Base-by-base conservation (phyloP, 2,113 vertebrate genomes). In the Polypterus bichir region DNA sequence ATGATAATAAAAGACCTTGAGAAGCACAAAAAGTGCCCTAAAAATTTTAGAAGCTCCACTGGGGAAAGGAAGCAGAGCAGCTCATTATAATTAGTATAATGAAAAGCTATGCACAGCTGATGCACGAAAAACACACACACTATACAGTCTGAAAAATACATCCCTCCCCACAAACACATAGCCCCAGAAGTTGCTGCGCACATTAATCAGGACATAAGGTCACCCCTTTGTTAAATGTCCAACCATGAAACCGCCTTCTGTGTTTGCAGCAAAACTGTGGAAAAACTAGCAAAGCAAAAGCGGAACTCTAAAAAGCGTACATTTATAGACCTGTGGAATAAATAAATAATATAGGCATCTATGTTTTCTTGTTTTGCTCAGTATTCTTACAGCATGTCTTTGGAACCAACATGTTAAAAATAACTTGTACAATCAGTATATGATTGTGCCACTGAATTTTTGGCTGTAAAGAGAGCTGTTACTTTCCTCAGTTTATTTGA, bases 181-280 rank as follows among this genome's bases (percentile, higher is more conserved):
- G 27, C 69, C 65, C 66, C 74, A 77, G 76, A 77, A 74, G 76
- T 67, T 66, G 68, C 53, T 78, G 69, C 74, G 74, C 76, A 71
- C 72, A 68, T 71, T 73, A 65, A 57, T 65, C 71, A 73, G 73
- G 72, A 66, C 68, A 61, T 54, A 56, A 63, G 71, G 64, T 69
- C 59, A 49, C 69, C 70, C 66, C 61, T 59, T 68, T 68, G 72
- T 63, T 68, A 67, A 65, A 67, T 27, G 27, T 27, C 27, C 27
- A 27, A 27, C 27, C 27, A 27, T 27, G 27, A 27, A 27, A 27
- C 27, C 27, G 27, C 27, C 27, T 27, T 27, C 27, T 27, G 27
- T 27, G 27, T 27, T 27, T 27, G 27, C 27, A 27, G 27, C 27
- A 27, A 27, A 27, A 27, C 27, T 27, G 27, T 27, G 27, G 27